Percentiles rank a stretch among this genome's conserved stretches.
phyloP scores from a whole-genome alignment of 1,140 invertebrate species.

The Phthorimaea operculella region DNA sequence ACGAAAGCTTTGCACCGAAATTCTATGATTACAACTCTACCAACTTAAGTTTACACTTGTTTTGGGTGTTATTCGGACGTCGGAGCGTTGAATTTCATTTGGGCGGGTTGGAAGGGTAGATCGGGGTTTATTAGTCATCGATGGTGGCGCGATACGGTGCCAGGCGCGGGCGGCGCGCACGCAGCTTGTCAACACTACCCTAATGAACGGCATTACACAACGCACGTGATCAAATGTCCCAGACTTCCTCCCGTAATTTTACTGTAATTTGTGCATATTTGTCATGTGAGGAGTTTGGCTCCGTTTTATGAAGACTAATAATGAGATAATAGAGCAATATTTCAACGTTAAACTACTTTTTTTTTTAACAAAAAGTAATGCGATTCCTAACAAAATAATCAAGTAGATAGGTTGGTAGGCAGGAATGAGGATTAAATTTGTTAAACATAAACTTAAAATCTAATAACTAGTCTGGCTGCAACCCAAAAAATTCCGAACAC shows the following conservation, averaged over 20 bases:
- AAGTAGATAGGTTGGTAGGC: too few species aligned
- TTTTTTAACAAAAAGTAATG: too few species aligned
- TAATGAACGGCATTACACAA: constrained; percentile 62
- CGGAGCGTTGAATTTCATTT: constrained; percentile 20
- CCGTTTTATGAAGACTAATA: constrained; percentile 20
- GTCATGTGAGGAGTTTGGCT: constrained; percentile 53
- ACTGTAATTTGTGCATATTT: constrained; percentile 64
- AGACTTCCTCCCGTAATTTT: constrained; percentile 56
- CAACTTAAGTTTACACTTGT: neutral
- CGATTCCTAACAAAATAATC: too few species aligned
- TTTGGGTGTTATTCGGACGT: constrained; percentile 13
- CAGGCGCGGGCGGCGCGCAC: constrained; percentile 62
- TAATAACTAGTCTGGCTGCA: too few species aligned
- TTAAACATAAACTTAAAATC: too few species aligned
- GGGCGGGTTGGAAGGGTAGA: constrained; percentile 20
- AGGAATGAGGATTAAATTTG: too few species aligned
- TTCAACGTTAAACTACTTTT: too few species aligned
- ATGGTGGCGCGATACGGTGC: constrained; percentile 63
- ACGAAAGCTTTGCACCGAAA: constrained; percentile 33
- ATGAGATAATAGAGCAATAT: constrained; percentile 9
- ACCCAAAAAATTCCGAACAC: too few species aligned
- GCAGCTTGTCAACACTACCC: constrained; percentile 61
- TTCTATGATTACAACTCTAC: constrained; percentile 33
- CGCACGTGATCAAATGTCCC: constrained; percentile 58
- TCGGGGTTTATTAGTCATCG: constrained; percentile 63